Base-by-base conservation (phyloP, 2,888 invertebrate species). In the Peribatodes rhomboidaria region DNA sequence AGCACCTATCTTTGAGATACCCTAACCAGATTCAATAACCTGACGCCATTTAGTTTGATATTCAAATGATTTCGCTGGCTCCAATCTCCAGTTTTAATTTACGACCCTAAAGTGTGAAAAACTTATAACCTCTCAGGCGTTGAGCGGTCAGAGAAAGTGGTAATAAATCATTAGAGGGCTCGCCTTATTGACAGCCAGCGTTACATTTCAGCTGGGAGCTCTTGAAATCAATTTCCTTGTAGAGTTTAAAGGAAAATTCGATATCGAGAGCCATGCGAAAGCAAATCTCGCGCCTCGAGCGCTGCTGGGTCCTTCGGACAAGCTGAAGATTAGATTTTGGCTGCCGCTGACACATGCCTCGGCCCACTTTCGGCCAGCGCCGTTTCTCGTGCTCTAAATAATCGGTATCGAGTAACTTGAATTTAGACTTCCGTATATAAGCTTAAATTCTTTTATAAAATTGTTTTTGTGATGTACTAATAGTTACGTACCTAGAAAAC, bases 161-260 rank as follows among this genome's bases (percentile, higher is more conserved):
- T 77, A 75, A 83, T 86, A 82, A 85, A 85, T 85, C 83, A 83
- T 78, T 76, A 76, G 79, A 80, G 75, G 69, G 72, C 77, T 74
- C 76, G 71, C 75, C 76, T 78, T 83, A 84, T 82, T 85, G 88
- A 86, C 84, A 85, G 81, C 76, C 74, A 71, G 74, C 78, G 78
- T 81, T 74, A 83, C 81, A 82, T 86, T 87, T 83, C 74, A 73
- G 76, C 68, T 72, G 70, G 77, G 79, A 83, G 82, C 82, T 87
- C 82, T 79, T 82, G 83, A 86, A 90, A 89, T 88, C 89, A 87
- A 90, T 90, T 90, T 90, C 87, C 88, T 84, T 75, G 73, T 75
- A 65, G 76, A 85, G 78, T 82, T 85, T 84, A 85, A 79, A 68
- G 72, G 72, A 79, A 86, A 89, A 87, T 87, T 80, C 80, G 83